Percentiles rank a stretch among this genome's conserved stretches.
phyloP scores from a whole-genome alignment of 2,113 vertebrate species.

The Myrmecobius fasciatus region DNA sequence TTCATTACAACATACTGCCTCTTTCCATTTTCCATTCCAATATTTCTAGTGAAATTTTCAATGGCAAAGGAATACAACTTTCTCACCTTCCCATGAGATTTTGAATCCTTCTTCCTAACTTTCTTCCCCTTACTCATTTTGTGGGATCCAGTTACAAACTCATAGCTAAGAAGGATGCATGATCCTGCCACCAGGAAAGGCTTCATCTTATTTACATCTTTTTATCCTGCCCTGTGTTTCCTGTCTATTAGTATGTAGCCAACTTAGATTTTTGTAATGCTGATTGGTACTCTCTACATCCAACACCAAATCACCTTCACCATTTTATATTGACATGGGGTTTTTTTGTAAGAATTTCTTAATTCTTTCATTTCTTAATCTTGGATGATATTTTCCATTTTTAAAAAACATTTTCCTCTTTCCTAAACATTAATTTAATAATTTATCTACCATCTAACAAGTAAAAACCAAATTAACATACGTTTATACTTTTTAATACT shows the following conservation, averaged over 20 bases:
- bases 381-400: not conserved
- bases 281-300: not conserved
- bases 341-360: not conserved
- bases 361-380: not conserved
- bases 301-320: not conserved
- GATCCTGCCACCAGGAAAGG: not conserved
- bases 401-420: not conserved
- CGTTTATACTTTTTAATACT: not conserved
- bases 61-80: not conserved
- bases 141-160: not conserved
- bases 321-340: not conserved
- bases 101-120: not conserved
- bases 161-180: not conserved
- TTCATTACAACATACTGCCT: not conserved
- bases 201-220: not conserved
- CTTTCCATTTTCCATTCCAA: not conserved
- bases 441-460: not conserved
- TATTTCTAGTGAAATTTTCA: not conserved
- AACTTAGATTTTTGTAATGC: not conserved
- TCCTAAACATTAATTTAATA: not conserved
- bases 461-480: not conserved
- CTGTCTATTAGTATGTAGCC: not conserved
- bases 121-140: not conserved
- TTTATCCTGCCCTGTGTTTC: not conserved
- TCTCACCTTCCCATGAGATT: not conserved